Evolutionary conservation across 2,888 invertebrate genomes (phyloP).

Genomic region (Tupiocoris notatus): DNA sequence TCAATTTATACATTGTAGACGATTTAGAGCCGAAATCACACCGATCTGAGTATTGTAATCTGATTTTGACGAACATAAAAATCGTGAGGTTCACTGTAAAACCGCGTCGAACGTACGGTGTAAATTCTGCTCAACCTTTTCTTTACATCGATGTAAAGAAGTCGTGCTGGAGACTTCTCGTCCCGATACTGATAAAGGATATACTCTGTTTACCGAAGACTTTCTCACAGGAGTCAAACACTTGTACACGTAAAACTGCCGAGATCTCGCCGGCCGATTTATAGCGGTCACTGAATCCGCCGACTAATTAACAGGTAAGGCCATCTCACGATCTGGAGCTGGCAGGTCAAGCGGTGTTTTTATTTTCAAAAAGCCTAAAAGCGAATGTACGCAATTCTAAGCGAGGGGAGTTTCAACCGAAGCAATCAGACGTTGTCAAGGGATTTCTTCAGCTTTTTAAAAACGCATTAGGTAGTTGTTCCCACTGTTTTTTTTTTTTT

Average conservation of each 20-base stretch:
- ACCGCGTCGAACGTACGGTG: not conserved
- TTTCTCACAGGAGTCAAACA: not conserved
- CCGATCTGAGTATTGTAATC: not conserved
- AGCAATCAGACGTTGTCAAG: no score
- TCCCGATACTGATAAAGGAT: not conserved
- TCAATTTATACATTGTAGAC: no score
- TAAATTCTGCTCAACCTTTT: not conserved
- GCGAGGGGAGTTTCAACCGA: slow-evolving; percentile 5
- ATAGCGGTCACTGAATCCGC: not conserved
- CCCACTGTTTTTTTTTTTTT: no score
- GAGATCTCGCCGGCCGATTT: slow-evolving; percentile 18
- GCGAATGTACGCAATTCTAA: not conserved
- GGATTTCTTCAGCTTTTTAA: no score
- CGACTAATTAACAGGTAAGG: slow-evolving; percentile 29
- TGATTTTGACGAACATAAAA: not conserved
- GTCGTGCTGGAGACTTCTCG: not conserved
- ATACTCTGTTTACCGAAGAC: not conserved
- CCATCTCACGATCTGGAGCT: slow-evolving; percentile 29
- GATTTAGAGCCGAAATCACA: no score
- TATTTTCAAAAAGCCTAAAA: not conserved
- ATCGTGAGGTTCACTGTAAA: no score
- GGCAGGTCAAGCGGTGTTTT: slow-evolving; percentile 5
- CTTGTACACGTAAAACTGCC: not conserved
- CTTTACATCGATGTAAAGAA: not conserved
- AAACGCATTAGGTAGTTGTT: no score